Conservation (phyloP, 2,797 vertebrate species). For the Erithacus rubecula region DNA sequence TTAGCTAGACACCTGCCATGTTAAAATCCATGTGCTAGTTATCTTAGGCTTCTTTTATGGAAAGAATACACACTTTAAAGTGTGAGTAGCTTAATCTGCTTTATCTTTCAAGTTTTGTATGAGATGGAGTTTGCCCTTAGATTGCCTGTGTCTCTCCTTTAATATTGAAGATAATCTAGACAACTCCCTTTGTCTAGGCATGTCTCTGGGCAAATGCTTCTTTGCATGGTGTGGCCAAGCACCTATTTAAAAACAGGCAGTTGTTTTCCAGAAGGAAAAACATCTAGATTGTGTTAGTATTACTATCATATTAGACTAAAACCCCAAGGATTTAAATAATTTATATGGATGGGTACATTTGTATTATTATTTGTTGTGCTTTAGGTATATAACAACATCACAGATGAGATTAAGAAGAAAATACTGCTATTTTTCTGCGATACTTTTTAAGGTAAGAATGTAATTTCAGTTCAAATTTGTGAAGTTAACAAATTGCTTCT, state of each 20-base stretch:
- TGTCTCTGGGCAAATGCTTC: background rate
- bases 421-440: conserved; percentile 86
- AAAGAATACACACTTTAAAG: background rate
- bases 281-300: background rate
- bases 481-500: background rate
- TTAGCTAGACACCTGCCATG: background rate
- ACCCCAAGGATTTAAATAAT: background rate
- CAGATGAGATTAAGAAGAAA: conserved; percentile 80
- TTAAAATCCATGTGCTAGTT: background rate
- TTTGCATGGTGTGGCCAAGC: background rate
- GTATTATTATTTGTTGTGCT: conserved; percentile 9
- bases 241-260: background rate
- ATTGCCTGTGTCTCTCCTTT: background rate
- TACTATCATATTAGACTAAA: background rate
- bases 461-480: background rate
- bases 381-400: conserved; percentile 82
- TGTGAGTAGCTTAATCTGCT: background rate
- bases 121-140: background rate
- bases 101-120: background rate
- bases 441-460: conserved; percentile 90
- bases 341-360: background rate
- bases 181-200: background rate
- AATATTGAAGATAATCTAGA: background rate
- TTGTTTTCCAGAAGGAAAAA: background rate
- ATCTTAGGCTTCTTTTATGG: background rate